Conservation (phyloP, 1,140 invertebrate species). For the Zaprionus camerounensis region DNA sequence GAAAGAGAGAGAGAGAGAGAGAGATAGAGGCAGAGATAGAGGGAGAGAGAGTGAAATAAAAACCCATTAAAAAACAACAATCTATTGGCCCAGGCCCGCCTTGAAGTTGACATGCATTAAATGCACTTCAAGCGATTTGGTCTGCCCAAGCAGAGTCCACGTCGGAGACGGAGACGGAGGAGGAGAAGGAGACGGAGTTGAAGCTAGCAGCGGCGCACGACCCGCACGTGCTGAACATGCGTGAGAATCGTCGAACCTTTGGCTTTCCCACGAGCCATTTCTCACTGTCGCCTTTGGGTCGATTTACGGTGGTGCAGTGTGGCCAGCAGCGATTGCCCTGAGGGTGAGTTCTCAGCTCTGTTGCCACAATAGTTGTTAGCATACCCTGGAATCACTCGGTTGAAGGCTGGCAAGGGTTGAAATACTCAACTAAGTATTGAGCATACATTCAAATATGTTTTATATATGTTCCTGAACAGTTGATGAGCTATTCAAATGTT, state of each 20-base stretch:
- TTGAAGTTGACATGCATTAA: constrained; percentile 66
- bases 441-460: background rate
- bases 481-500: background rate
- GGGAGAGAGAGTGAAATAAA: constrained; percentile 14
- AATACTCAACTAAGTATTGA: background rate
- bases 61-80: constrained; percentile 68
- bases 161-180: background rate
- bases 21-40: background rate
- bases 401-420: background rate
- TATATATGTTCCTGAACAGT: background rate
- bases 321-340: background rate
- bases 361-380: constrained; percentile 10
- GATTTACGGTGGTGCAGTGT: constrained; percentile 10
- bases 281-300: constrained; percentile 26
- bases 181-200: background rate
- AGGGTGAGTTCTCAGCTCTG: constrained; percentile 30
- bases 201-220: constrained; percentile 59
- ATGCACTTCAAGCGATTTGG: constrained; percentile 74
- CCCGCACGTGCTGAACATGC: constrained; percentile 82
- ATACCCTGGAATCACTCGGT: background rate
- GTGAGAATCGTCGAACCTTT: constrained; percentile 81
- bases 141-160: constrained; percentile 24
- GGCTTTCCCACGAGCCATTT: constrained; percentile 82
- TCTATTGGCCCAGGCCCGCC: constrained; percentile 28
- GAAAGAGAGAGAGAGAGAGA: background rate